Conservation (phyloP, 2,797 vertebrate species). For the Pseudomugil tenellus region DNA sequence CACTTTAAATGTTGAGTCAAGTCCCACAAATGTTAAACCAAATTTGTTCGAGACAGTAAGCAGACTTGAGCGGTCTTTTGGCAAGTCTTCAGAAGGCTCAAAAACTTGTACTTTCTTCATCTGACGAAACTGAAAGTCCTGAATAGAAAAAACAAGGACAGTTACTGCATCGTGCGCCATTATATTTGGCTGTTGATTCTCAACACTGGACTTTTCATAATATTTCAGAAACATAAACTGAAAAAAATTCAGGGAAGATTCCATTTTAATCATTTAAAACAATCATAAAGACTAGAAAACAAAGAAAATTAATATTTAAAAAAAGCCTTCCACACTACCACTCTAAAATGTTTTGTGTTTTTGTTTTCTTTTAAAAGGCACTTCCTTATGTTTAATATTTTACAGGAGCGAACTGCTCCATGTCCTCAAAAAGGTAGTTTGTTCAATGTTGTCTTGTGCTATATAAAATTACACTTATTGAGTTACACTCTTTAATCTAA, state of each 20-base stretch:
- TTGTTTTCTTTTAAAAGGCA: too few relatives aligned
- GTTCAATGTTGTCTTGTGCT: too few relatives aligned
- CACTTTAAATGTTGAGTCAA: slow-evolving; percentile 85
- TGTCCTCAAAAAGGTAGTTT: too few relatives aligned
- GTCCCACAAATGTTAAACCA: slow-evolving; percentile 89
- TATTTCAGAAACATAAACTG: too few relatives aligned
- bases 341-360: too few relatives aligned
- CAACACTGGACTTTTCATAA: background rate
- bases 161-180: background rate
- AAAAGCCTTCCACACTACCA: too few relatives aligned
- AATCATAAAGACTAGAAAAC: background rate
- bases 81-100: slow-evolving; percentile 83
- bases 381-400: too few relatives aligned
- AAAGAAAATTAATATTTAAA: too few relatives aligned
- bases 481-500: too few relatives aligned
- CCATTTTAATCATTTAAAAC: background rate
- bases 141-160: slow-evolving; percentile 9
- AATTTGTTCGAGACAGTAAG: slow-evolving; percentile 92
- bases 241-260: background rate
- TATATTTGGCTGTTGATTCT: background rate
- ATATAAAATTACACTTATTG: too few relatives aligned
- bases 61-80: slow-evolving; percentile 89
- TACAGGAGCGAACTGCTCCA: too few relatives aligned
- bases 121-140: slow-evolving; percentile 97
- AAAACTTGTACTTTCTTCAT: slow-evolving; percentile 94